phyloP scores from a whole-genome alignment of 2,797 vertebrate species.

The Ispidina lecontei region DNA sequence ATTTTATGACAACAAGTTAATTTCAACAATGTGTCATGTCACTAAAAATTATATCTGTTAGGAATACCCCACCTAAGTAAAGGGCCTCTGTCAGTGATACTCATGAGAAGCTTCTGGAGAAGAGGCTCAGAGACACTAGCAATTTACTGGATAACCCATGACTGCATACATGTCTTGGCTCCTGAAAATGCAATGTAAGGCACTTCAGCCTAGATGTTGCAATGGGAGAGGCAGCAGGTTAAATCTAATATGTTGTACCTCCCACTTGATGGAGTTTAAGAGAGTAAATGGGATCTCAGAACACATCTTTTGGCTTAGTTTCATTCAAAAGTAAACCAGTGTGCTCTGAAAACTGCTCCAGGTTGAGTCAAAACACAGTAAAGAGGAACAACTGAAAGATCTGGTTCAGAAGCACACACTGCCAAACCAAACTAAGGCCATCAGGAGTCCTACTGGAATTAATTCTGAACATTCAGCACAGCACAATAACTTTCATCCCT shows the following conservation, averaged over 20 bases:
- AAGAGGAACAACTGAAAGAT: background rate
- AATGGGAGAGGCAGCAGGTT: background rate
- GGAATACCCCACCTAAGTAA: background rate
- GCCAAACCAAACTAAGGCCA: background rate
- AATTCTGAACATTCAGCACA: background rate
- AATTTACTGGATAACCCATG: background rate
- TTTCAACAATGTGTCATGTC: fast-evolving
- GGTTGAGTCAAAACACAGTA: background rate
- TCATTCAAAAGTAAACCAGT: background rate
- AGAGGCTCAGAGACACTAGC: background rate
- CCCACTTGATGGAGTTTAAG: background rate
- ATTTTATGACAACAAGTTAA: background rate
- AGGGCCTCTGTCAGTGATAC: background rate
- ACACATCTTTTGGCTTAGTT: background rate
- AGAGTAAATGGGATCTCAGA: background rate
- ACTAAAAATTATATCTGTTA: background rate
- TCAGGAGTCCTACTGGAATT: background rate
- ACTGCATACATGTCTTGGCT: background rate
- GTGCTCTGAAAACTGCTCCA: background rate
- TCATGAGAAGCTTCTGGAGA: background rate
- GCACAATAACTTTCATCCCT: background rate
- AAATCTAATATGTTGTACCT: background rate
- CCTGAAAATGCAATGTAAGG: background rate
- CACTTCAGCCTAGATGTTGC: background rate
- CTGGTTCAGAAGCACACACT: background rate